Evolutionary conservation across 1,140 invertebrate species (phyloP).

Genomic region (Hestina assimilis): DNA sequence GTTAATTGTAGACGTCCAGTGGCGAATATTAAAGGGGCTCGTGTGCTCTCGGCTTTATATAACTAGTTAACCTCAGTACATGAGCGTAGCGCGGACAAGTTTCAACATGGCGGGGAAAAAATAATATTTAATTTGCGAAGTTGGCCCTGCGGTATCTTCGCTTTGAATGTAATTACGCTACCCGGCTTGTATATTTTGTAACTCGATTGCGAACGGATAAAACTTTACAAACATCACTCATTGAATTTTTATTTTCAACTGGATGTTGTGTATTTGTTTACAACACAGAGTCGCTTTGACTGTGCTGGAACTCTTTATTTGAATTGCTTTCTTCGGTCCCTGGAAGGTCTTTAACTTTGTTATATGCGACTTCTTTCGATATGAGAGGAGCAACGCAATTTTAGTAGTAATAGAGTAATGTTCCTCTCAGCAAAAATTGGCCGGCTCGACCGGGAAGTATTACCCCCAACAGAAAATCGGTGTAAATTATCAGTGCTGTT

Average conservation of each 20-base stretch:
- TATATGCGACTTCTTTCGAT: too few relatives aligned
- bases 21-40: constrained; percentile 69
- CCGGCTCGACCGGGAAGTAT: too few relatives aligned
- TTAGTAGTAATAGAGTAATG: too few relatives aligned
- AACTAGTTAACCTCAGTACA: constrained; percentile 64
- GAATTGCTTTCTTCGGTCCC: not conserved
- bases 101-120: constrained; percentile 50
- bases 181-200: constrained; percentile 20
- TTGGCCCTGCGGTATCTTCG: constrained; percentile 33
- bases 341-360: too few relatives aligned
- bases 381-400: too few relatives aligned
- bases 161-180: constrained; percentile 43
- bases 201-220: constrained; percentile 15
- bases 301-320: too few relatives aligned
- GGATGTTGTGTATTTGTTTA: too few relatives aligned
- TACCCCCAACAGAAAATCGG: too few relatives aligned
- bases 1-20: constrained; percentile 72
- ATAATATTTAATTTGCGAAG: constrained; percentile 64
- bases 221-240: constrained; percentile 8
- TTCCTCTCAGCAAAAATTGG: too few relatives aligned
- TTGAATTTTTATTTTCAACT: constrained; percentile 16
- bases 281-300: too few relatives aligned
- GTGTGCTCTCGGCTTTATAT: constrained; percentile 48
- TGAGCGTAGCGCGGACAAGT: constrained; percentile 33
- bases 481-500: too few relatives aligned